Evolutionary conservation across 2,888 invertebrate genomes (phyloP).

Genomic region (Ichneumon xanthorius): DNA sequence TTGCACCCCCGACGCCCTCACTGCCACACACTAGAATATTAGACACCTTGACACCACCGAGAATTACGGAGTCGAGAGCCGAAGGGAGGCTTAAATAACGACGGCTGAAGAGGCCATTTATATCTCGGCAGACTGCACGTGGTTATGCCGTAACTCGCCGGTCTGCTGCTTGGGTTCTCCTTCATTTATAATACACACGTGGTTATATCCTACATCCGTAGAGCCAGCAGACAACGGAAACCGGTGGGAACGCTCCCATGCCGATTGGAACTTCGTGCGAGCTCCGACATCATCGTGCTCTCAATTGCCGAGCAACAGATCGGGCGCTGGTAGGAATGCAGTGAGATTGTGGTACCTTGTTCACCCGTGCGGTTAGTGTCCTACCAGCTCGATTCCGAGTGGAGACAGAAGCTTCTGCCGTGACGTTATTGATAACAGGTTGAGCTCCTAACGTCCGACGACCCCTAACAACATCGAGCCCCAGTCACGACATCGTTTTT

Average conservation of each 20-base stretch:
- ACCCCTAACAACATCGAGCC: neutral
- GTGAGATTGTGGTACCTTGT: neutral
- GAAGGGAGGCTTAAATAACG: neutral
- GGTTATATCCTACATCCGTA: neutral
- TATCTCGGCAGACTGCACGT: neutral
- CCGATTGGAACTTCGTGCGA: conserved; percentile 12
- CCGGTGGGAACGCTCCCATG: neutral
- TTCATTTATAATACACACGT: conserved; percentile 11
- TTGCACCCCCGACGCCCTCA: neutral
- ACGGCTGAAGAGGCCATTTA: neutral
- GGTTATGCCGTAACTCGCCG: neutral
- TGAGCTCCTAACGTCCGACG: neutral
- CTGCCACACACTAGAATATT: neutral
- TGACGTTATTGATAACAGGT: conserved; percentile 20
- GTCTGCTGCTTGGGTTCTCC: neutral
- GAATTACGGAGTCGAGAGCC: neutral
- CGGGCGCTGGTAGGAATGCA: neutral
- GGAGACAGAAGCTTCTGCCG: neutral
- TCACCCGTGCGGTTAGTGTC: neutral
- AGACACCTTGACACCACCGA: neutral
- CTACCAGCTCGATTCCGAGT: neutral
- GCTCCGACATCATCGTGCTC: neutral
- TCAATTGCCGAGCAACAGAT: conserved; percentile 13
- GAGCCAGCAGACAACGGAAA: neutral
- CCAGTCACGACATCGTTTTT: conserved; percentile 19